These are phyloP conservation scores for Liolophura sinensis DNA, from an alignment of 1,140 invertebrate species.

Conservation along the genomic window DNA sequence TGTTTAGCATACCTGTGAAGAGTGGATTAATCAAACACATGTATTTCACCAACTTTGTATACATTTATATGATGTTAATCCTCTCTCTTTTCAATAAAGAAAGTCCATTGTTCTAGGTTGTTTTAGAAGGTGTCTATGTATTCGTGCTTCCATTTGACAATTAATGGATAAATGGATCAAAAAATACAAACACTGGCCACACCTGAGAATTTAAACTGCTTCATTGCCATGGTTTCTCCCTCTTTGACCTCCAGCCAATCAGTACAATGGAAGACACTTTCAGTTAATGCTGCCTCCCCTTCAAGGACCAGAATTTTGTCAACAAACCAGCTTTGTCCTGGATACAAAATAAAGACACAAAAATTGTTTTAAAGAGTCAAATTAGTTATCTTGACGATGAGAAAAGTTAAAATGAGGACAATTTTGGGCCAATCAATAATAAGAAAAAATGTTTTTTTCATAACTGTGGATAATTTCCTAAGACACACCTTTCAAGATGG, in stretches of 20 bases:
- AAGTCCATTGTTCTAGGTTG: not conserved
- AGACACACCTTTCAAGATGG: no score
- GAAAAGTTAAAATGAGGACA: not conserved
- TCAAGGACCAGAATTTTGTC: constrained; percentile 35
- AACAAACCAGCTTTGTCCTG: constrained; percentile 35
- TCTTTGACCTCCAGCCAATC: constrained; percentile 22
- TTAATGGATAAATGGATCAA: no score
- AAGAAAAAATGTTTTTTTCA: no score
- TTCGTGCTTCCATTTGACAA: no score
- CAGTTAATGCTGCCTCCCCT: constrained; percentile 26
- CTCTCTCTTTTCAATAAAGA: not conserved
- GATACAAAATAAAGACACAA: constrained; percentile 12
- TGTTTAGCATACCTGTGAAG: no score
- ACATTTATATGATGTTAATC: no score
- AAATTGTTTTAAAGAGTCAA: not conserved
- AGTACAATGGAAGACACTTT: constrained; percentile 36
- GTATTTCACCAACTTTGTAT: no score
- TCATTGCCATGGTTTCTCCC: constrained; percentile 7
- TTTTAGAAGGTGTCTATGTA: not conserved
- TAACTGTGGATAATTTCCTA: no score
- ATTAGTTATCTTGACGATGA: not conserved
- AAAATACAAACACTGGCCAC: not conserved
- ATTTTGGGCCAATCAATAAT: not conserved
- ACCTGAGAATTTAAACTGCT: constrained; percentile 28
- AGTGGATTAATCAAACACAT: no score